Base-by-base conservation (phyloP, 37 sponge, comb jelly and placozoan genomes). In the Hexactinellida sp. region DNA sequence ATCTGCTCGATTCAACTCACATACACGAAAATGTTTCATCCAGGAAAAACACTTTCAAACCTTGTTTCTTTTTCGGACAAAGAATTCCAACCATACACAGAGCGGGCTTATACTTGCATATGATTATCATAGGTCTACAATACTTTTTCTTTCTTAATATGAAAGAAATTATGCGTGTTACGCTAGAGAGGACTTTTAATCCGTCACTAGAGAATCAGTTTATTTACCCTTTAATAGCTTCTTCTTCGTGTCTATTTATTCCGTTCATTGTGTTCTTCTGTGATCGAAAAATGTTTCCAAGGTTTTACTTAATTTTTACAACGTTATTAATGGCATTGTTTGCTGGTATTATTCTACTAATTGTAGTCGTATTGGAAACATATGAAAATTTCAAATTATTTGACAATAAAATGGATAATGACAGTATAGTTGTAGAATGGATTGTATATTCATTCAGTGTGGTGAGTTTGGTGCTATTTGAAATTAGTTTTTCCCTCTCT, bases 101-200 rank as follows among this genome's bases (percentile, higher is more conserved):
- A 28, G 19, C 76, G 13, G 76, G 76, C 21, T 23, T 63, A 7
- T 63, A 63, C 76, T 23, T 63, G 13, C 76, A 63, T 28, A 7
- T 63, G 5, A 5, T 63, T n/a, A 63, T 63, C 5, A 23, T 63
- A 63, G 13, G 76, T 63, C 76, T 63, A 63, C 76, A 63, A 63
- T 63, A 63, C 76, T 63, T 63, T 63, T 63, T 63, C 76, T 63
- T 63, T 63, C 30, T 63, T 23, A 63, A 63, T n/a, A 63, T 23
- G 3, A 63, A 23, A 63, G 28, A 25, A 63, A 25, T 63, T 10
- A 10, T 63, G 3, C 25, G 13, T 25, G 28, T 25, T 63, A n/a
- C 76, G 5, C 13, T 63, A n/a, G 76, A 63, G 5, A 10, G 34
- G 3, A 63, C 76, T 23, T 63, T 63, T 63, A 23, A 63, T 28